Percentiles rank a stretch among this genome's conserved stretches.
Evolutionary conservation across 2,888 invertebrate species (phyloP).

Genomic region (Eulithis prunata): DNA sequence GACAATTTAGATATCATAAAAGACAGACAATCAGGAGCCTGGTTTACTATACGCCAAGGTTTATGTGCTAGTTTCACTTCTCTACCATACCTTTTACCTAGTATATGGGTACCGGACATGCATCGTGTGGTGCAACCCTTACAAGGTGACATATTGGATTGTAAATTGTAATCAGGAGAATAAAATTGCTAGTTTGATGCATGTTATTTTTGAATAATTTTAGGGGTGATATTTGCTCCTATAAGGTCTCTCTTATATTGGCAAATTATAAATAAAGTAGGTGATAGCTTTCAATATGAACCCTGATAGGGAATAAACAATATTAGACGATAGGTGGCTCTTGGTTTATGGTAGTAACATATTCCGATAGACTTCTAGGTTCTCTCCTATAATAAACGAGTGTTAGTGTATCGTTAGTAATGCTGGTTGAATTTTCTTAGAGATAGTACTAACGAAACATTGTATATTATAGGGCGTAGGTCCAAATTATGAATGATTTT

Average conservation of each 20-base stretch:
- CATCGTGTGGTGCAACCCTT: slow-evolving; percentile 62
- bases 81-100: neutral
- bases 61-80: slow-evolving; percentile 8
- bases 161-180: slow-evolving; percentile 38
- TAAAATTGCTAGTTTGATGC: slow-evolving; percentile 39
- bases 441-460: no score
- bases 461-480: no score
- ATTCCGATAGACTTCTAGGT: no score
- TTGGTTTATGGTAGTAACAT: no score
- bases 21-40: neutral
- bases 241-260: neutral
- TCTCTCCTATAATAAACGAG: no score
- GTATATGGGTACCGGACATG: slow-evolving; percentile 40
- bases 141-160: slow-evolving; percentile 53
- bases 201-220: slow-evolving; percentile 24
- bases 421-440: neutral
- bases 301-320: no score
- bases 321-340: no score
- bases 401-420: no score
- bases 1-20: no score
- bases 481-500: slow-evolving; percentile 4
- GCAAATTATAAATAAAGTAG: no score
- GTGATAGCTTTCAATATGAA: no score
- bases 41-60: no score
- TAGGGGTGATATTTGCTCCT: slow-evolving; percentile 6